These are phyloP conservation scores for Thymallus thymallus DNA, from an alignment of 2,113 vertebrate genomes.

Conservation along the genomic window DNA sequence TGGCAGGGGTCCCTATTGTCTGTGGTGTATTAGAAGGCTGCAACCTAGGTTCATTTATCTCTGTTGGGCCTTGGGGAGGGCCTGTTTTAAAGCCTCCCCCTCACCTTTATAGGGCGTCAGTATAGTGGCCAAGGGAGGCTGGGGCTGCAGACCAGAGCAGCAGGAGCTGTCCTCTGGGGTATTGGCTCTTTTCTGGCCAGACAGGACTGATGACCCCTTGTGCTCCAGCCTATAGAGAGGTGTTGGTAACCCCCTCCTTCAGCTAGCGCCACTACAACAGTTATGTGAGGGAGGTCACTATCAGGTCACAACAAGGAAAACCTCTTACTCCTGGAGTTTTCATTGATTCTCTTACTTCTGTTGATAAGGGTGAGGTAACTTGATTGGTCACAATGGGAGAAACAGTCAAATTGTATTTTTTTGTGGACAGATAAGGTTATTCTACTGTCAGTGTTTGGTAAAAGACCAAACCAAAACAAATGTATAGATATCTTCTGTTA, in stretches of 20 bases:
- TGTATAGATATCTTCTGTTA: background rate
- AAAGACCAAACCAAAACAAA: background rate
- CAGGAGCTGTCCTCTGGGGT: conserved; percentile 83
- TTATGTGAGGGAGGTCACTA: conserved; percentile 71
- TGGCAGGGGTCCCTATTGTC: conserved; percentile 85
- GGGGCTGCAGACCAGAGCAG: conserved; percentile 76
- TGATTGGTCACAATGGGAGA: conserved; percentile 54
- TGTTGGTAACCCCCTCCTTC: conserved; percentile 25
- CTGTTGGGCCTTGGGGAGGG: conserved; percentile 73
- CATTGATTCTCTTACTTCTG: conserved; percentile 71
- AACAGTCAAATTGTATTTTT: conserved; percentile 52
- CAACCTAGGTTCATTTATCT: conserved; percentile 90
- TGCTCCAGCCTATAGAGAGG: conserved; percentile 52
- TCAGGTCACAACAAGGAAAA: conserved; percentile 71
- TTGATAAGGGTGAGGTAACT: conserved; percentile 55
- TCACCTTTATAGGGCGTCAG: conserved; percentile 69
- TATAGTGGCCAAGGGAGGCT: conserved; percentile 55
- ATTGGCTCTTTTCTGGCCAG: conserved; percentile 78
- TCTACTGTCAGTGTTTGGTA: background rate
- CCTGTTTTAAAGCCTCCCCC: conserved; percentile 27
- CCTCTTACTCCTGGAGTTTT: conserved; percentile 61
- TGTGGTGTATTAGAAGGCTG: conserved; percentile 84
- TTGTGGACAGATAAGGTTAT: background rate
- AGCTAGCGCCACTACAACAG: conserved; percentile 50
- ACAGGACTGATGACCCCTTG: conserved; percentile 85